Evolutionary conservation across 1,140 invertebrate species (phyloP).

Genomic region (Ctenoplectra terminalis): DNA sequence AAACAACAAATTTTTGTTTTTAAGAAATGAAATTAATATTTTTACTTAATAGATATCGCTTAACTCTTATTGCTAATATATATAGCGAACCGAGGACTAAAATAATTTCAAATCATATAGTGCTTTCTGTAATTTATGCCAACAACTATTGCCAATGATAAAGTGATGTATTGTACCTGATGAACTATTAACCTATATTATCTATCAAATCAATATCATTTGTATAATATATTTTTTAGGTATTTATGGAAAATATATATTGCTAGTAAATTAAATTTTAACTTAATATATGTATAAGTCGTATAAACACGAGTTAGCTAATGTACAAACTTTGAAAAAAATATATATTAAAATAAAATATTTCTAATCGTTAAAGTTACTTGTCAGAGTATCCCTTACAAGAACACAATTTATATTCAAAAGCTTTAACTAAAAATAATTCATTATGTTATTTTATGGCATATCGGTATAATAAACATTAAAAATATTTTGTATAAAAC

Average conservation of each 20-base stretch:
- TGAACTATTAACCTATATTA: not conserved
- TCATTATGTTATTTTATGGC: not conserved
- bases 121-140: slow-evolving; percentile 19
- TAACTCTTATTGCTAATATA: not conserved
- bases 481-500: not conserved
- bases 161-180: slow-evolving; percentile 6
- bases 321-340: no score
- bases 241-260: no score
- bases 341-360: no score
- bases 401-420: not conserved
- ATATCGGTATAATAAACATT: not conserved
- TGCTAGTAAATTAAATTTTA: no score
- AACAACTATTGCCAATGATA: slow-evolving; percentile 47
- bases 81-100: slow-evolving; percentile 24
- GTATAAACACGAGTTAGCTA: no score
- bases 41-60: not conserved
- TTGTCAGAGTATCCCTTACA: not conserved
- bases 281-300: no score
- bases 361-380: no score
- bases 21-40: not conserved
- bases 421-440: not conserved
- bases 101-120: slow-evolving; percentile 42
- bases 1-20: not conserved
- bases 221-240: no score
- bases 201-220: not conserved